These are phyloP conservation scores for Lymantria dispar DNA, from an alignment of 2,888 invertebrate species.

Conservation along the genomic window DNA sequence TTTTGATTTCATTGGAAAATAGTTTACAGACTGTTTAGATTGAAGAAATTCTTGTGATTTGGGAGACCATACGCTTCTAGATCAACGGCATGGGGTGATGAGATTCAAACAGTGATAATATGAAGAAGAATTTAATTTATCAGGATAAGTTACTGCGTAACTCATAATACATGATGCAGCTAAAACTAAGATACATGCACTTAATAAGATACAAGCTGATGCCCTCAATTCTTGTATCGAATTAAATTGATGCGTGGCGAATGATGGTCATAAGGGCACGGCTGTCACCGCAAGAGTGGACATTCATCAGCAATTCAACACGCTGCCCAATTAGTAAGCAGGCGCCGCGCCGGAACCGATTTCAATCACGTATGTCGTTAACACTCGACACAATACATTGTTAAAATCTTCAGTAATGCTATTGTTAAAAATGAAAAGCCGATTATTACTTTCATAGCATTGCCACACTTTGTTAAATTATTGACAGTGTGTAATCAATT, in stretches of 20 bases:
- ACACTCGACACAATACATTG: constrained; percentile 45
- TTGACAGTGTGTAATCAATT: constrained; percentile 15
- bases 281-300: constrained; percentile 43
- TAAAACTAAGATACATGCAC: no score
- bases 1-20: no score
- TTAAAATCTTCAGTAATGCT: constrained; percentile 39
- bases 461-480: constrained; percentile 18
- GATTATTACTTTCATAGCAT: constrained; percentile 25
- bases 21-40: no score
- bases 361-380: constrained; percentile 48
- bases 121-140: no score
- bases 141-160: no score
- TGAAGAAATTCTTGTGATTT: no score
- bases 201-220: constrained; percentile 29
- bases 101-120: no score
- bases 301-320: constrained; percentile 71
- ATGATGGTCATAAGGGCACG: constrained; percentile 49
- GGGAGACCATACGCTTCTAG: no score
- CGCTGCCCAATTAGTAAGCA: constrained; percentile 66
- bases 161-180: no score
- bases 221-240: constrained; percentile 51
- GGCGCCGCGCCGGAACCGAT: constrained; percentile 43
- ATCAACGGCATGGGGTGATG: no score
- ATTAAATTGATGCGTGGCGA: constrained; percentile 58
- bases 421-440: constrained; percentile 41